Conservation (phyloP, 2,797 vertebrate species). For the Brachyrhaphis roseni region DNA sequence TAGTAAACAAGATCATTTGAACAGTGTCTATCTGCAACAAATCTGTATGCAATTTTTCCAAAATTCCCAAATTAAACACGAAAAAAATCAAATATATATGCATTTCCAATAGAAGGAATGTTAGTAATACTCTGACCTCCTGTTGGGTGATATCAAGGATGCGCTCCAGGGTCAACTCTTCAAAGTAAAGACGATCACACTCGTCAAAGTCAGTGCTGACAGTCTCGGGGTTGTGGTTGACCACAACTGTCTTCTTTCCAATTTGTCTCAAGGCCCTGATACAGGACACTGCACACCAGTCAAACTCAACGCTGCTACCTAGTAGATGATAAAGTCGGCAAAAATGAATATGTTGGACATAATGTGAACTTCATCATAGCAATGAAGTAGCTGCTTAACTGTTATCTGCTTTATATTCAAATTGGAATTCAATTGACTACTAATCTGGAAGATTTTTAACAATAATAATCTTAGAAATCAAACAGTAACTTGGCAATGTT, state of each 20-base stretch:
- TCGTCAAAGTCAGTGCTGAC: constrained; percentile 98
- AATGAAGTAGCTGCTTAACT: background rate
- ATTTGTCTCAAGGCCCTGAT: constrained; percentile 91
- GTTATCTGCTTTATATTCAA: background rate
- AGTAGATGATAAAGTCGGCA: constrained; percentile 13
- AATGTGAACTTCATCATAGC: background rate
- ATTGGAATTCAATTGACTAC: background rate
- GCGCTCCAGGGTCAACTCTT: constrained; percentile 94
- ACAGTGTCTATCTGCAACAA: background rate
- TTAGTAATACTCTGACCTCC: constrained; percentile 83
- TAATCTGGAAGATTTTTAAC: background rate
- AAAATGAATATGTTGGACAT: background rate
- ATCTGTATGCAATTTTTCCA: background rate
- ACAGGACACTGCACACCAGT: constrained; percentile 96
- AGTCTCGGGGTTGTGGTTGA: constrained; percentile 97
- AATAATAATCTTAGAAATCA: background rate
- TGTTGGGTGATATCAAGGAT: constrained; percentile 93
- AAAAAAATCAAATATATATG: background rate
- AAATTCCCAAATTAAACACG: background rate
- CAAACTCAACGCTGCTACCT: constrained; percentile 98
- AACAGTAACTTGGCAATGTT: background rate
- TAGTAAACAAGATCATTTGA: background rate
- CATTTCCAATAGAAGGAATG: background rate
- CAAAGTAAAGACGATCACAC: constrained; percentile 96
- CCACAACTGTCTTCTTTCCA: constrained; percentile 89